phyloP scores from a whole-genome alignment of 1,140 invertebrate species.

The Halyomorpha halys region DNA sequence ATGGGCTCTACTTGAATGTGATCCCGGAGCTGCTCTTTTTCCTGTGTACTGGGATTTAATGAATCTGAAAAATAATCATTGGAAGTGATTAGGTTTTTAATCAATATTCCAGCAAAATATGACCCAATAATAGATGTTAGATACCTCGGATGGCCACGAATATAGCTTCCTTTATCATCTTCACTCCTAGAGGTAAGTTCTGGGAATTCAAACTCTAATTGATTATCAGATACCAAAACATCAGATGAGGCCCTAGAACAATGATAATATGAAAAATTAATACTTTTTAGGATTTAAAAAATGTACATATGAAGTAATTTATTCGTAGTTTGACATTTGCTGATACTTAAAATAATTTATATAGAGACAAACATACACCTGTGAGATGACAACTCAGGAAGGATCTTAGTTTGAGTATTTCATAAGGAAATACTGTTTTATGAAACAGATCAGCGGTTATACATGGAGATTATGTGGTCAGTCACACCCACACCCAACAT shows the following conservation, averaged over 20 bases:
- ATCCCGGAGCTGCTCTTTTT: constrained; percentile 59
- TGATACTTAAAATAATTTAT: too few species aligned
- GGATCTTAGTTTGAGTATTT: too few species aligned
- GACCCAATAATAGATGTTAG: constrained; percentile 15
- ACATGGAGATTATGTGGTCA: too few species aligned
- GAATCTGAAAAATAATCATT: constrained; percentile 33
- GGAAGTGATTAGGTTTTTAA: not conserved
- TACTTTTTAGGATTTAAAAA: not conserved
- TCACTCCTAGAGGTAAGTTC: constrained; percentile 54
- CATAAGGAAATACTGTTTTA: too few species aligned
- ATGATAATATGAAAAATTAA: not conserved
- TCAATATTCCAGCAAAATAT: not conserved
- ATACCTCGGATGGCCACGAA: constrained; percentile 51
- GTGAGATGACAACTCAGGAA: too few species aligned
- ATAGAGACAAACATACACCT: too few species aligned
- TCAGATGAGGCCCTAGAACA: constrained; percentile 33
- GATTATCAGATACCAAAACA: constrained; percentile 31
- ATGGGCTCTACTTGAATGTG: constrained; percentile 73
- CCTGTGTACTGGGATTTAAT: constrained; percentile 78
- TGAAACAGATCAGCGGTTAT: too few species aligned
- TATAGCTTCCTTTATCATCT: constrained; percentile 48
- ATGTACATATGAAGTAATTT: too few species aligned
- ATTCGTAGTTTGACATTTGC: too few species aligned
- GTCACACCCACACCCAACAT: too few species aligned
- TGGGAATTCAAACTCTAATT: constrained; percentile 54